Evolutionary conservation across 1,140 invertebrate genomes (phyloP), one percentile per base, ranked within the genome.

Genomic region (Triops longicaudatus): DNA sequence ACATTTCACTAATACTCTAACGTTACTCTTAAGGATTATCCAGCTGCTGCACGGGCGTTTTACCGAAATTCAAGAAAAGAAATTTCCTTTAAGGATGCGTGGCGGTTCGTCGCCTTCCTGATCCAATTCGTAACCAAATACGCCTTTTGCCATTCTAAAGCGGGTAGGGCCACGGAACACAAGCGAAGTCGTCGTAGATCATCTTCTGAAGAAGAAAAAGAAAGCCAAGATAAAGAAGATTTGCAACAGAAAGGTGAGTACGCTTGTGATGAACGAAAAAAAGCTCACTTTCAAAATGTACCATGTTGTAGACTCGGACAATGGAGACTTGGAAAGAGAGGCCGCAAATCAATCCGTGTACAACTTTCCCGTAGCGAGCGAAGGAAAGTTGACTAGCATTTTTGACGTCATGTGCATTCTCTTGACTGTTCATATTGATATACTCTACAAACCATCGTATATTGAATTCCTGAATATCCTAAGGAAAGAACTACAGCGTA

Each of bases 371-470:
- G 78, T 76, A 42, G 28, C 42, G 26, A 73, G 41, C 71, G 44
- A 76, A 44, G 50, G 17, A 17, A 73, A 37, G 10, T 50, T 76
- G 27, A 26, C 28, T 27, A 71, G 75, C 41, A 11, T 78, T 43
- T 50, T 75, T 10, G 74, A 75, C 63, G 74, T 75, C 1, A 42
- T 75, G n/a, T 75, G 74, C 11, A 28, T 75, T 22, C 26, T 75
- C 3, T 41, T 75, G 0, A 75, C 42, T 10, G 43, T 26, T 3
- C 43, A 75, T 44, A 63, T 50, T 41, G 63, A 43, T 7, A n/a
- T 50, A 26, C 43, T 75, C 14, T 50, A 50, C 11, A 28, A 43
- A 27, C 74, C 74, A 3, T 27, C 26, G 12, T 50, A 75, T 22
- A 26, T 22, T 26, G 26, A 28, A 1, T 75, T 26, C 41, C 28